A percentile compares a stretch with the other conserved stretches of the same genome.
These are phyloP conservation scores for Papilio polytes DNA, from an alignment of 1,140 invertebrate genomes.

Conservation along the genomic window DNA sequence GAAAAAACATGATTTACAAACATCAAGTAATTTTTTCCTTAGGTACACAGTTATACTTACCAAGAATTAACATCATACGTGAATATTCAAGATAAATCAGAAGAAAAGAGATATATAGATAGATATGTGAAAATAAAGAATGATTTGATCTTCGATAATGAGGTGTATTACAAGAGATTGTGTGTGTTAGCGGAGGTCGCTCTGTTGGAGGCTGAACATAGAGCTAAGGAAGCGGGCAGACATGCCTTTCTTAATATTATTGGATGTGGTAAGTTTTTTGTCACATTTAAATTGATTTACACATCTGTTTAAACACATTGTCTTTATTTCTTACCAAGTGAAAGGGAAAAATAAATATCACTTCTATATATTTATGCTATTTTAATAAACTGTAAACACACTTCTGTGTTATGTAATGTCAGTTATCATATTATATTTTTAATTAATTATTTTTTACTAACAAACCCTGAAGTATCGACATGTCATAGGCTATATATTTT, in stretches of 20 bases:
- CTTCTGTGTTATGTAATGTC: too few relatives aligned
- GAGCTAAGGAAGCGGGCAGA: conserved; percentile 48
- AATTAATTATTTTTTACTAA: too few relatives aligned
- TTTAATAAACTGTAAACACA: too few relatives aligned
- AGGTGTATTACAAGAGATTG: conserved; percentile 71
- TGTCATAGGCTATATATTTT: too few relatives aligned
- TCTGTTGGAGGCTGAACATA: conserved; percentile 59
- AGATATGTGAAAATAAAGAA: conserved; percentile 57
- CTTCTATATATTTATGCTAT: too few relatives aligned
- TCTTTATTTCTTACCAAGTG: too few relatives aligned
- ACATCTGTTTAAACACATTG: too few relatives aligned
- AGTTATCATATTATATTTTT: too few relatives aligned
- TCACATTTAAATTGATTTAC: too few relatives aligned
- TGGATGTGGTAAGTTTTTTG: conserved; percentile 66
- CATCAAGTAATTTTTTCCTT: background rate
- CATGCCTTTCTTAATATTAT: conserved; percentile 66
- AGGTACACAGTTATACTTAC: conserved; percentile 74
- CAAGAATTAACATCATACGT: conserved; percentile 64
- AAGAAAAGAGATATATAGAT: conserved; percentile 63
- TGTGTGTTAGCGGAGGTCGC: conserved; percentile 59
- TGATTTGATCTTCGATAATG: conserved; percentile 68
- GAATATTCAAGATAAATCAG: conserved; percentile 57
- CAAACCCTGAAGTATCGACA: too few relatives aligned
- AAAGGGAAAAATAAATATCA: too few relatives aligned
- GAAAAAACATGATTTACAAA: too few relatives aligned